A percentile compares a stretch with the other conserved stretches of the same genome.
Evolutionary conservation across 1,140 invertebrate species (phyloP).

Genomic region (Cydia amplana): DNA sequence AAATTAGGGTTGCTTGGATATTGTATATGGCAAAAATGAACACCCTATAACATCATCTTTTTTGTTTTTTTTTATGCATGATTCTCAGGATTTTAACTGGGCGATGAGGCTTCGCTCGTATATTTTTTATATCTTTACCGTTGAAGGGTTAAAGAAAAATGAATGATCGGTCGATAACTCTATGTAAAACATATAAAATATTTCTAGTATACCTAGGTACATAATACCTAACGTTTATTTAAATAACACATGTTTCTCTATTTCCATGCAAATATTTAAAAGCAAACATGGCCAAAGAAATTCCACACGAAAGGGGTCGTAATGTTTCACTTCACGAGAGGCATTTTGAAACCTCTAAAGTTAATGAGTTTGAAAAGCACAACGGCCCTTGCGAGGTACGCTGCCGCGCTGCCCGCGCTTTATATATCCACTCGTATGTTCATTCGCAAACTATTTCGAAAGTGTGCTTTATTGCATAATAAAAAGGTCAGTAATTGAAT

Average conservation of each 20-base stretch:
- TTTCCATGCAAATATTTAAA: conserved; percentile 6
- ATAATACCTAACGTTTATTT: neutral
- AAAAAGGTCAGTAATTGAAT: neutral
- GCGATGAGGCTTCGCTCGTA: no score
- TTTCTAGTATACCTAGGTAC: no score
- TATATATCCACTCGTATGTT: neutral
- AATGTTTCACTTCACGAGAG: conserved; percentile 11
- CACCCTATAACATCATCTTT: no score
- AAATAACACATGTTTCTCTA: neutral
- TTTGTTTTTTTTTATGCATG: no score
- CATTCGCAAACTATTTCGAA: neutral
- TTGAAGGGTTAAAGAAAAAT: no score
- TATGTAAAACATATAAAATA: no score
- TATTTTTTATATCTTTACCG: no score
- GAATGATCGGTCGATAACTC: no score
- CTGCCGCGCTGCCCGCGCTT: neutral
- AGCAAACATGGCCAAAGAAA: neutral
- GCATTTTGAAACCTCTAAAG: conserved; percentile 18
- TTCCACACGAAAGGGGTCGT: neutral
- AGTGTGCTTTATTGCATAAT: neutral
- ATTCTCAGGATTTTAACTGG: no score
- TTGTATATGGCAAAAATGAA: no score
- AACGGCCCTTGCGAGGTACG: neutral
- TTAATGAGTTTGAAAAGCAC: conserved; percentile 32
- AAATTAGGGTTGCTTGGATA: no score